A percentile compares a stretch with the other conserved stretches of the same genome.
Conservation (phyloP, 2,888 invertebrate genomes). For the Agapetus fuscipes region DNA sequence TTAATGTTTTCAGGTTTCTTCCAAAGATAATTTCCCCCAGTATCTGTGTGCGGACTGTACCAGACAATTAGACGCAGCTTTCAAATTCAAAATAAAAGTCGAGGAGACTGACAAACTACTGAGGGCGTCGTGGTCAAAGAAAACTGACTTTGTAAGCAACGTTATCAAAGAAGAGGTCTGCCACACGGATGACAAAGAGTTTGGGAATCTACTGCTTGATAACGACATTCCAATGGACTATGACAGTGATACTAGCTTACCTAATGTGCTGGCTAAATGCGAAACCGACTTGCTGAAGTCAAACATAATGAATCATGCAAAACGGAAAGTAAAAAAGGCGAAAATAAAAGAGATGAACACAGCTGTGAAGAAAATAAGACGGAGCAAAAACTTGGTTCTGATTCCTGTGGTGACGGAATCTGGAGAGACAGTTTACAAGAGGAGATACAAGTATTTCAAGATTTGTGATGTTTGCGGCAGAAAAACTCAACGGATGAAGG, state of each 20-base stretch:
- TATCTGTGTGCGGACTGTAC: slow-evolving; percentile 36
- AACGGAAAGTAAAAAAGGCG: slow-evolving; percentile 3
- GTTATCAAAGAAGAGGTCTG: slow-evolving; percentile 7
- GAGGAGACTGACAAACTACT: slow-evolving; percentile 23
- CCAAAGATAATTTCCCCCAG: slow-evolving; percentile 33
- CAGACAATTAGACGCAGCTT: slow-evolving; percentile 36
- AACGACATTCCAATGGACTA: slow-evolving; percentile 1
- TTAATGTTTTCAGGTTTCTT: slow-evolving; percentile 37
- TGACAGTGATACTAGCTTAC: slow-evolving; percentile 8
- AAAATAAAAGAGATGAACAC: slow-evolving; percentile 22
- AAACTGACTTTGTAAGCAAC: neutral
- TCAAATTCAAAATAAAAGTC: slow-evolving; percentile 40
- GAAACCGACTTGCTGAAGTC: no score
- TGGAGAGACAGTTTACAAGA: slow-evolving; percentile 16
- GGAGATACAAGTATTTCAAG: slow-evolving; percentile 36
- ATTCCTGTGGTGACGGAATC: slow-evolving; percentile 10
- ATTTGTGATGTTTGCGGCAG: slow-evolving; percentile 43
- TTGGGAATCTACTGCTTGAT: neutral
- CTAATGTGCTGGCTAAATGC: slow-evolving; percentile 1
- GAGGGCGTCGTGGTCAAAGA: slow-evolving; percentile 6
- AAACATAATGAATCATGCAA: neutral
- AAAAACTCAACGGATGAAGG: slow-evolving; percentile 34
- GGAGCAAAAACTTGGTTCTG: slow-evolving; percentile 15
- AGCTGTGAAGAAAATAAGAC: slow-evolving; percentile 27
- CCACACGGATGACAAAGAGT: neutral